A percentile compares a stretch with the other conserved stretches of the same genome.
Evolutionary conservation across 2,888 invertebrate species (phyloP).

Genomic region (Sussaba pulchella): DNA sequence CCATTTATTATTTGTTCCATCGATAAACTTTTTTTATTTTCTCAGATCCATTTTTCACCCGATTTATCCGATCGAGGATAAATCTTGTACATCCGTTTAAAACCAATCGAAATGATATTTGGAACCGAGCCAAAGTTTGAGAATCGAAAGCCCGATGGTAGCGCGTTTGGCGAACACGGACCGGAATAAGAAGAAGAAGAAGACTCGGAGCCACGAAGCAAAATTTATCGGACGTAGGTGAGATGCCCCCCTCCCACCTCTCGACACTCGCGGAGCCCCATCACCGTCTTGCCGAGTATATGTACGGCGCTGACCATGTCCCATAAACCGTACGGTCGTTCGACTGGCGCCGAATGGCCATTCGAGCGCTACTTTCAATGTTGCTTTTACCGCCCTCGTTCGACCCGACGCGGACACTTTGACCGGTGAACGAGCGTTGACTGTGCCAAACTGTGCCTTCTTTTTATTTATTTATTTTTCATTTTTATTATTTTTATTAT

Average conservation of each 20-base stretch:
- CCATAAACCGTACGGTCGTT: constrained; percentile 77
- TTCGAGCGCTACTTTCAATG: constrained; percentile 76
- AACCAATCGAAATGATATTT: constrained; percentile 64
- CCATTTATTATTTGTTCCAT: neutral
- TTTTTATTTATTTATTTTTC: neutral
- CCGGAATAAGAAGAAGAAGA: constrained; percentile 16
- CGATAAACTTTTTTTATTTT: neutral
- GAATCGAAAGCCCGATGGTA: constrained; percentile 2
- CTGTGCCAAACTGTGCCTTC: constrained; percentile 39
- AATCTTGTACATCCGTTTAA: constrained; percentile 2
- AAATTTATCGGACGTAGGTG: constrained; percentile 62
- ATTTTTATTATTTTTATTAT: neutral
- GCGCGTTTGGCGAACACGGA: constrained; percentile 7
- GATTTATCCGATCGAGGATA: constrained; percentile 13
- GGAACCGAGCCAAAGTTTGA: constrained; percentile 62
- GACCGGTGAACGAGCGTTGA: constrained; percentile 35
- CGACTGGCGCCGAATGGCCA: constrained; percentile 78
- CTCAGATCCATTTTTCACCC: neutral
- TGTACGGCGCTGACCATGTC: constrained; percentile 62
- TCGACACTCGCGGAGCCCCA: constrained; percentile 32
- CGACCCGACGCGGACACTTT: constrained; percentile 53
- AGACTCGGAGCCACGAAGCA: constrained; percentile 33
- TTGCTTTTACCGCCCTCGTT: constrained; percentile 77
- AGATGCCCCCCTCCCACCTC: no score
- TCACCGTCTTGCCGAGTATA: constrained; percentile 40